These are phyloP conservation scores for Trissolcus japonicus DNA, from an alignment of 2,888 invertebrate species.

Conservation along the genomic window DNA sequence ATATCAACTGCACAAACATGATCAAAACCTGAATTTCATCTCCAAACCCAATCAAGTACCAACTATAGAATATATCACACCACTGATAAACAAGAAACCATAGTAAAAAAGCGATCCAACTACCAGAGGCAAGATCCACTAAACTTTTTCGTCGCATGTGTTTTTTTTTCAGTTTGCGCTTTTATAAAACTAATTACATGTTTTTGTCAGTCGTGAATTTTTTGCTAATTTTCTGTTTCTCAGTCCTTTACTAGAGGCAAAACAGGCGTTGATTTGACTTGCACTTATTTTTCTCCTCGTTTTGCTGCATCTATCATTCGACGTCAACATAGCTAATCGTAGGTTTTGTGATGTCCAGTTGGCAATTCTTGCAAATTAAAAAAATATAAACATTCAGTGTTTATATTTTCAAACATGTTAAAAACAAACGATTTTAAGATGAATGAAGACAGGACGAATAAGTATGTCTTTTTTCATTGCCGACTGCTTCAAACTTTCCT, in stretches of 20 bases:
- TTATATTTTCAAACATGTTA: too few species aligned
- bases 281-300: slow-evolving; percentile 32
- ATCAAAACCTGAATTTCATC: too few species aligned
- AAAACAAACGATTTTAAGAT: too few species aligned
- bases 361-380: too few species aligned
- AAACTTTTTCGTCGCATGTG: too few species aligned
- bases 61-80: too few species aligned
- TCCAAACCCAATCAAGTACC: too few species aligned
- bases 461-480: slow-evolving; percentile 4
- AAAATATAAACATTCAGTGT: slow-evolving; percentile 10
- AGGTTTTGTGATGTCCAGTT: too few species aligned
- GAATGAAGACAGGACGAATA: neutral
- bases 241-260: neutral
- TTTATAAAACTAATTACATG: slow-evolving; percentile 28
- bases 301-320: slow-evolving; percentile 46
- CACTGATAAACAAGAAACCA: too few species aligned
- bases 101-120: too few species aligned
- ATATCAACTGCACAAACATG: too few species aligned
- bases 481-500: slow-evolving; percentile 25
- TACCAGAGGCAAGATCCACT: too few species aligned
- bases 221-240: slow-evolving; percentile 10
- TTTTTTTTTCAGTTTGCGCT: neutral
- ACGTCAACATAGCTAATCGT: slow-evolving; percentile 36
- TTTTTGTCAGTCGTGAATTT: slow-evolving; percentile 7
- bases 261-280: slow-evolving; percentile 33